Base-by-base conservation (phyloP, 2,888 invertebrate genomes). In the Macaria notata region DNA sequence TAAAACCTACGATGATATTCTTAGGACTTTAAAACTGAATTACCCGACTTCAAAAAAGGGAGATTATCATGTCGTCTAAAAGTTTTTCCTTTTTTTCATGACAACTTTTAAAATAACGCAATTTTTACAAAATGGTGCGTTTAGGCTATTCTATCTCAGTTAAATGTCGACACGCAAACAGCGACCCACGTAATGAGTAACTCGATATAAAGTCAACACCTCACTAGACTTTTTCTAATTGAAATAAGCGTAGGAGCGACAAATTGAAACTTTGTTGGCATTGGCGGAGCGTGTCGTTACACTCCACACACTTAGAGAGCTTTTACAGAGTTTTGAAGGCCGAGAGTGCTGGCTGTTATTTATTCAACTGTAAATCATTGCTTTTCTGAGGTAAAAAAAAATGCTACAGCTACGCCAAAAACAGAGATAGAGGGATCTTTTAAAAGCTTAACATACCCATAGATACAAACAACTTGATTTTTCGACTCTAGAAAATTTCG, bases 121-220 rank as follows among this genome's bases (percentile, higher is more conserved):
- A 1, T 6, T 7, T 9, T 41, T 3, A 29, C n/a, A 43, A 43
- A 33, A 43, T 33, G 7, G 31, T 43, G 5, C 31, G 9, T 0
- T 43, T 36, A 50, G 38, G 33, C 29, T 45, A 19, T 19, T 19
- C 19, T 19, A 19, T 19, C 2, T 19, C 19, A 2, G 19, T 19
- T 19, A 19, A 19, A 19, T 19, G 41, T 8, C 41, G 5, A 4
- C 3, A 36, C 33, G 33, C 47, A 47, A 56, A 56, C 56, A 56
- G 39, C 31, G 38, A 7, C 29, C 31, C 44, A 19, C 6, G 51
- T 56, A 56, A 56, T 56, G 56, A 52, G 56, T 47, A 52, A 56
- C 48, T 52, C 31, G 51, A 56, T 56, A 51, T 45, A 52, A 56
- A 52, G 48, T 52, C 44, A 52, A 56, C 56, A 56, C 48, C 52